phyloP scores from a whole-genome alignment of 2,113 vertebrate genomes.

The Catharus fuscescens region DNA sequence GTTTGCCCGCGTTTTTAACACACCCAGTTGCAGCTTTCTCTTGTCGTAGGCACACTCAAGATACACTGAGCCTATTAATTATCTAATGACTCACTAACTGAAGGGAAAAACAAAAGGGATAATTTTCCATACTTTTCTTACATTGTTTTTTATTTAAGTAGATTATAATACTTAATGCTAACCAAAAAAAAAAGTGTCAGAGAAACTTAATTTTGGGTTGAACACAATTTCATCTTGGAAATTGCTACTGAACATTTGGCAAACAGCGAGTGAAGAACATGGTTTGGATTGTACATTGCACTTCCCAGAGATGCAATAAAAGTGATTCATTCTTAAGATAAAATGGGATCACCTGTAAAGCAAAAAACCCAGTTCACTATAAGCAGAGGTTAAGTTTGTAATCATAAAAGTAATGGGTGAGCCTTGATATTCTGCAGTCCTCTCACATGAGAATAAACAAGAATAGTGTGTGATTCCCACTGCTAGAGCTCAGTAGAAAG shows the following conservation, averaged over 20 bases:
- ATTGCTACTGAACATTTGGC: neutral
- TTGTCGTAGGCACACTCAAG: neutral
- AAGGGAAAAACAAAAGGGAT: neutral
- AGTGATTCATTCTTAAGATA: neutral
- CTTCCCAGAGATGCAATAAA: neutral
- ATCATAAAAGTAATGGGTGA: neutral
- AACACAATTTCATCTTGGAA: neutral
- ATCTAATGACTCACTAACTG: neutral
- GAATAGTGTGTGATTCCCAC: neutral
- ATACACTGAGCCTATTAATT: neutral
- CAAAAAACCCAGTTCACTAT: neutral
- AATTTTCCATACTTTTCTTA: neutral
- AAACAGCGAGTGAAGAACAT: rapidly evolving
- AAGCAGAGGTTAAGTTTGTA: neutral
- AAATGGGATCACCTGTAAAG: neutral
- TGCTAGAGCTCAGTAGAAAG: neutral
- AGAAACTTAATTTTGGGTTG: neutral
- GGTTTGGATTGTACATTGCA: neutral
- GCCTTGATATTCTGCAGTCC: neutral
- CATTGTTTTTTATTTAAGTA: neutral
- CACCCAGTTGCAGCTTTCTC: neutral
- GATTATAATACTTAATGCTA: neutral
- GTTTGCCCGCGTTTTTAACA: neutral
- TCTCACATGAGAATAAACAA: neutral
- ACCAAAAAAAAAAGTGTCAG: neutral